Evolutionary conservation across 2,797 vertebrate genomes (phyloP), one percentile per base, ranked within the genome.

Genomic region (Ctenopoma multispine): DNA sequence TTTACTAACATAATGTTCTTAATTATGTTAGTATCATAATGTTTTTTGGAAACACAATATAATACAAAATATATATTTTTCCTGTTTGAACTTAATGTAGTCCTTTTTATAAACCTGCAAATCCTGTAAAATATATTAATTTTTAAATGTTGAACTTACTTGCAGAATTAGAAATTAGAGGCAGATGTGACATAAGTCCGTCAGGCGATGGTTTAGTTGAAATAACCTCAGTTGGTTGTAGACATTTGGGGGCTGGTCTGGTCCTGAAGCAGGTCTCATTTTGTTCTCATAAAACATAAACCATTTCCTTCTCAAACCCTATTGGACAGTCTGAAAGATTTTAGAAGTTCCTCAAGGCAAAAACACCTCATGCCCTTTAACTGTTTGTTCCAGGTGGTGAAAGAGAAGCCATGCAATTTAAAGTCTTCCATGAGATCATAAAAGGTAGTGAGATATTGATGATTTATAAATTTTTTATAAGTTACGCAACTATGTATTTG

Each of bases 251-350:
- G 87, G 87, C 49, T 1, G 66, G 40, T 34, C 79, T 78, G 80
- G 60, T 82, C 73, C 78, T 78, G 79, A 88, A 71, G 82, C 85
- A 89, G 91, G 87, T 91, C 81, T 80, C 66, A 59, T 70, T 82
- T 75, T 64, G 14, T 59, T 75, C 68, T 65, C 72, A 84, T 85
- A 82, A 81, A 49, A 41, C 57, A 9, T 61, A 66, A 77, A 75
- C 63, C 58, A 58, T 77, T 62, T 83, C 79, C 75, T 27, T 40
- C 59, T 82, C 27, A 74, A 71, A 66, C 23, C 75, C 80, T 58
- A 89, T 91, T 87, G 87, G 86, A 67, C 59, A 47, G 71, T 62
- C 63, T 21, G 53, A 81, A 84, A 82, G 82, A 88, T 79, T 87
- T 87, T 29, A 75, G 63, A 70, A 59, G 57, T 51, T 59, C 23